These are phyloP conservation scores for Achatina immaculata DNA, from an alignment of 1,140 invertebrate genomes.

Conservation along the genomic window DNA sequence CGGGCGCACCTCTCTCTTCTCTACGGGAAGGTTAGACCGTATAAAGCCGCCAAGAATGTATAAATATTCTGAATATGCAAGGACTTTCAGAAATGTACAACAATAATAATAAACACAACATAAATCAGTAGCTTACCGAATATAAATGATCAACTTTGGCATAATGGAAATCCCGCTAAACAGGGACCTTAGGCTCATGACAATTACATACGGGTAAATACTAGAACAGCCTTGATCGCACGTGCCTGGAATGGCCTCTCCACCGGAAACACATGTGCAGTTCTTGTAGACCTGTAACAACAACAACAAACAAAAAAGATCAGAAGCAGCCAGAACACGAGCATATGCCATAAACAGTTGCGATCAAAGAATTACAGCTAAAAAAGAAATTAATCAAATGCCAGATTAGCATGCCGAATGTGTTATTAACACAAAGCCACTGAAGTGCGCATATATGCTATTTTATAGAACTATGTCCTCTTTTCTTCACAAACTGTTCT, in stretches of 20 bases:
- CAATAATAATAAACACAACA: no score
- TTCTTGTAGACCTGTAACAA: conserved; percentile 39
- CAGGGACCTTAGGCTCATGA: background rate
- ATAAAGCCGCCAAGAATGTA: no score
- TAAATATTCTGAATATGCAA: no score
- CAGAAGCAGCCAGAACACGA: no score
- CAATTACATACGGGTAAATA: conserved; percentile 31
- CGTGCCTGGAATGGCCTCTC: conserved; percentile 29
- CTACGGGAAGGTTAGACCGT: no score
- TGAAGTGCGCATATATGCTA: background rate
- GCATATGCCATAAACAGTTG: background rate
- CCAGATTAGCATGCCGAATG: background rate
- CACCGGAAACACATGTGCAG: conserved; percentile 39
- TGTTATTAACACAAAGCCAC: background rate
- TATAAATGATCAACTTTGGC: conserved; percentile 31
- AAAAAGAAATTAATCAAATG: background rate
- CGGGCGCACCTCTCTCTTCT: no score
- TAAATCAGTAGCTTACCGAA: conserved; percentile 37
- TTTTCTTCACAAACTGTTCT: background rate
- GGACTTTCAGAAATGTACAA: no score
- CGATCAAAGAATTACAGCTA: background rate
- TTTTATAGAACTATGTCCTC: background rate
- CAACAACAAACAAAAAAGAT: no score
- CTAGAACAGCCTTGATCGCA: conserved; percentile 38
- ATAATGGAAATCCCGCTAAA: conserved; percentile 33